Base-by-base conservation (phyloP, 2,113 vertebrate genomes). In the Phylloscopus whistleri region DNA sequence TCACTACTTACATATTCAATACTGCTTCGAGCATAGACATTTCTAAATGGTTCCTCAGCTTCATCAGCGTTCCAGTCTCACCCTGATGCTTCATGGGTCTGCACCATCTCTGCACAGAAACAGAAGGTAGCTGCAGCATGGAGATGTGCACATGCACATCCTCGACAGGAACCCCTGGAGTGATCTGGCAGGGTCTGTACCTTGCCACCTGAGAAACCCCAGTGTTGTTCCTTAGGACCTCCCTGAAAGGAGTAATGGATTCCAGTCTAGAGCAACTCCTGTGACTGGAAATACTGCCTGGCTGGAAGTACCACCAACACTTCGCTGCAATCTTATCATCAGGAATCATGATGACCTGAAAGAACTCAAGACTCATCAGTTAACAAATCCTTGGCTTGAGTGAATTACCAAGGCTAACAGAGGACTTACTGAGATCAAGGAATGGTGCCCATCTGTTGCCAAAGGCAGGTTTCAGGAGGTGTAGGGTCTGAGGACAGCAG, bases 1-100 rank as follows among this genome's bases (percentile, higher is more conserved):
- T 93, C 94, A 72, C 68, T 87, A 16, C 86, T 96, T 94, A 93
- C 86, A 94, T 94, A 97, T 93, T 95, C 95, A 94, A 28, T 89
- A 64, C 44, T 91, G 94, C 94, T 96, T 68, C 3, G 0, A 95
- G 92, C 63, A 51, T 37, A 81, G 72, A 52, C 83, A 78, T 94
- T 83, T 95, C 85, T 75, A 56, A 91, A 81, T 51, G 73, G 72
- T 60, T 95, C 76, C 60, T 90, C 28, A 68, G 90, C 85, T 93
- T 83, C 75, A 21, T 67, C 78, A 62, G 91, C 39, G 89, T 73
- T 85, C 82, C 88, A 70, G 51, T 84, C 85, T 86, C 52, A 55
- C 64, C 48, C 72, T 75, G 52, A 51, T 0, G 0, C 60, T 70
- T 35, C n/a, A 33, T 37, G 28, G 1, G 0, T 90, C 66, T 79